These are phyloP conservation scores for Tragelaphus scriptus DNA, from an alignment of 2,113 vertebrate species.

Conservation along the genomic window DNA sequence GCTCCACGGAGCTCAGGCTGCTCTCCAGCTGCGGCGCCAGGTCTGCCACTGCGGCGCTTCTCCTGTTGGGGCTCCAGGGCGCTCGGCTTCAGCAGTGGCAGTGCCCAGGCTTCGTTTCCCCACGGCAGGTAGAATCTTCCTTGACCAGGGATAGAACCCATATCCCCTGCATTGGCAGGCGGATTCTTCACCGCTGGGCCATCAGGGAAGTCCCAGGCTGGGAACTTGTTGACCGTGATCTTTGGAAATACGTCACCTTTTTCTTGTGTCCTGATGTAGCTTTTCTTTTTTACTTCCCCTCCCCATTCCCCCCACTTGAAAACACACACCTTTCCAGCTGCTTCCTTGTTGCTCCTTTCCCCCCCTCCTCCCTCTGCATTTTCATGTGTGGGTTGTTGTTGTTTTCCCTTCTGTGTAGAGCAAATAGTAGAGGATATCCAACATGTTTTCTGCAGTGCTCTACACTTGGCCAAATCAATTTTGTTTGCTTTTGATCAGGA, in stretches of 20 bases:
- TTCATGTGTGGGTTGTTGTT: background rate
- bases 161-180: background rate
- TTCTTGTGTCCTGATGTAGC: background rate
- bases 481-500: background rate
- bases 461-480: background rate
- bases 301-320: too few species aligned
- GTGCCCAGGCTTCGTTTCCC: background rate
- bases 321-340: background rate
- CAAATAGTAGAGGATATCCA: background rate
- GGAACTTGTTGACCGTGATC: background rate
- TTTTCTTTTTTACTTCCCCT: background rate
- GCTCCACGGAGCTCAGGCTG: background rate
- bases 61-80: background rate
- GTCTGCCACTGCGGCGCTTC: accelerated
- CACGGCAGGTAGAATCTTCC: background rate
- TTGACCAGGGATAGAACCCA: accelerated
- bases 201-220: background rate
- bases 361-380: background rate
- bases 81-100: background rate
- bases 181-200: background rate
- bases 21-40: accelerated
- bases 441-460: background rate
- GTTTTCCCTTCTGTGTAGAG: background rate
- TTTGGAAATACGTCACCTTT: background rate
- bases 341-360: background rate